Conservation (phyloP, 1,140 invertebrate genomes). For the Lamellibrachia luymesi region DNA sequence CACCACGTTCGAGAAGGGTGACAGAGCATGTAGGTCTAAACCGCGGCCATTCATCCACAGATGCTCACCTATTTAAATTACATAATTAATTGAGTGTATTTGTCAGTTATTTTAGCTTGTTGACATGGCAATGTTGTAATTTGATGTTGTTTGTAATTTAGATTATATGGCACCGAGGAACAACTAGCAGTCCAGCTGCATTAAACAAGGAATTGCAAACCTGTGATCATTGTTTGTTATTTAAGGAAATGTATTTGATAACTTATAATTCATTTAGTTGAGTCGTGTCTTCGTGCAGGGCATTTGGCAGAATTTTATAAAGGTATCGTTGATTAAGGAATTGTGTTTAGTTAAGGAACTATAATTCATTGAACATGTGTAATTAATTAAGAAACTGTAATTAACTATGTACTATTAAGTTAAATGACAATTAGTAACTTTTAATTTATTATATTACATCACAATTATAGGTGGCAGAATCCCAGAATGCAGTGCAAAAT, state of each 20-base stretch:
- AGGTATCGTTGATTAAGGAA: neutral
- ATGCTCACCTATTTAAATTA: neutral
- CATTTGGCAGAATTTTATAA: neutral
- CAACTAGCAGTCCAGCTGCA: neutral
- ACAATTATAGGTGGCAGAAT: neutral
- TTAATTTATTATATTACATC: neutral
- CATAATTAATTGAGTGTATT: neutral
- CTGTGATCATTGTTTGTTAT: neutral
- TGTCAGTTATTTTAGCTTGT: neutral
- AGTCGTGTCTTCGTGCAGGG: too few species aligned
- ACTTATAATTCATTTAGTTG: neutral
- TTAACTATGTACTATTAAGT: too few species aligned
- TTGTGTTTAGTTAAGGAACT: neutral
- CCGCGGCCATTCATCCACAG: neutral
- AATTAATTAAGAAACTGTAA: neutral
- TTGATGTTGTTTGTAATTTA: neutral
- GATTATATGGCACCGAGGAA: neutral
- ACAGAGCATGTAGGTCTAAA: slow-evolving; percentile 41
- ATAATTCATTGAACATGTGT: neutral
- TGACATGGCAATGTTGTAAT: neutral
- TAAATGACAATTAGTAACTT: neutral
- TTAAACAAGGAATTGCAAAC: neutral
- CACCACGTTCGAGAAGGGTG: slow-evolving; percentile 42
- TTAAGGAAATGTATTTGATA: neutral
- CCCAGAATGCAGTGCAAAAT: neutral